Evolutionary conservation across 2,888 invertebrate species (phyloP), one percentile per base, ranked within the genome.

Genomic region (Hybos culiciformis): DNA sequence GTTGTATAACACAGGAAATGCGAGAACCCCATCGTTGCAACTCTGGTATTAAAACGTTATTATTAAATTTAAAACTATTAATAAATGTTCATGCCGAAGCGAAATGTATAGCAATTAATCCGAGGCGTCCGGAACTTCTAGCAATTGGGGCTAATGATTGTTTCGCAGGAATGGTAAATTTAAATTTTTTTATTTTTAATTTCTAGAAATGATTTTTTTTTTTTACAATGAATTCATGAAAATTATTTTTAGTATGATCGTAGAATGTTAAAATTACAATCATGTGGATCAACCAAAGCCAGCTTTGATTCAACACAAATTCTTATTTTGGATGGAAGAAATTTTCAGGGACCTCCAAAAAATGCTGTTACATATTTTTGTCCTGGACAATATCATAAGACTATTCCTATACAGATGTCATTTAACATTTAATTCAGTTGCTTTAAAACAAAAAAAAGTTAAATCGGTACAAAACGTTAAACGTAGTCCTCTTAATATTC

Each of bases 61-160:
- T 94, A 20, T 72, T 96, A 21, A 87, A 88, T 63, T 70, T 94
- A 15, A 70, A 76, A 42, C 77, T 77, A 55, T 82, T 84, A 62
- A 61, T 80, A 48, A 85, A 87, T 3, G 70, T 76, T 32, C 75
- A 75, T 51, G 80, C 81, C 1, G 93, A 94, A 66, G 86, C 85
- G 31, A 94, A 93, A 66, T 94, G 93, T 59, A 72, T 96, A 48
- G 80, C 91, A 1, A 76, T 94, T 6, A 96, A 94, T 70, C 90
- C 93, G 0, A 71, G 76, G 8, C 64, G 74, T 41, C 82, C 93
- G 0, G 83, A 96, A 62, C 75, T 85, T 56, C 68, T 97, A 17
- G 97, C 94, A 0, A 80, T 96, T 4, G 96, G 96, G 2, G 87
- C 90, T 3, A 94, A 91, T 61, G 94, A 97, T 69, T 83, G 90